Evolutionary conservation across 2,797 vertebrate species (phyloP).

Genomic region (Pagetopsis macropterus): DNA sequence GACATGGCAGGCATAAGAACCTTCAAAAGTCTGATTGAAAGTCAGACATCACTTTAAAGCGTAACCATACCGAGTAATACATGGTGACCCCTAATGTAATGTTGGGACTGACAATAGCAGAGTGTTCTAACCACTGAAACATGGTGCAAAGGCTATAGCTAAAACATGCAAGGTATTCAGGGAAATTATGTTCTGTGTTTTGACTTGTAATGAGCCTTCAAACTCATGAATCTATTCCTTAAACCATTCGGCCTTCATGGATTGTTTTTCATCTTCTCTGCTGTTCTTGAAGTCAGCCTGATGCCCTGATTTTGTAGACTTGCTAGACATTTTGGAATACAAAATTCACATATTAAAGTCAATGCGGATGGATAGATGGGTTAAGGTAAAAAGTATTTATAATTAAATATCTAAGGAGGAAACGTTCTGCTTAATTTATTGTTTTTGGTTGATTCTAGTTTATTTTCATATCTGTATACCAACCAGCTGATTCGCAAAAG

Average conservation of each 20-base stretch:
- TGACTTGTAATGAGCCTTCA: too few relatives aligned
- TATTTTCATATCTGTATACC: not conserved
- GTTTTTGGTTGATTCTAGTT: not conserved
- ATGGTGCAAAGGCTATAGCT: not conserved
- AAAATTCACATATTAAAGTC: not conserved
- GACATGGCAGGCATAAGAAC: slow-evolving; percentile 15
- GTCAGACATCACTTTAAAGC: not conserved
- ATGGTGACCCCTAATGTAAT: not conserved
- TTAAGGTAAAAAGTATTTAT: not conserved
- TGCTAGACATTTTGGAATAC: not conserved
- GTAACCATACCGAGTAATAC: not conserved
- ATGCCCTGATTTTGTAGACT: not conserved
- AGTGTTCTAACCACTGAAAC: not conserved
- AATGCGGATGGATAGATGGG: not conserved
- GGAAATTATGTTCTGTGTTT: not conserved
- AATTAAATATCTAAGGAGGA: not conserved
- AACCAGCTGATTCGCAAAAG: not conserved
- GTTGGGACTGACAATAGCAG: not conserved
- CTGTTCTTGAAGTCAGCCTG: not conserved
- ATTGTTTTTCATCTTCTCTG: not conserved
- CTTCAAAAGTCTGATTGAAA: not conserved
- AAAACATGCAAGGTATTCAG: not conserved
- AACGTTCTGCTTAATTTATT: not conserved
- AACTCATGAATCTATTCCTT: not conserved
- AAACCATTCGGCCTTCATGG: not conserved